phyloP scores from a whole-genome alignment of 2,797 vertebrate species.

The Paratrypauchen microcephalus region DNA sequence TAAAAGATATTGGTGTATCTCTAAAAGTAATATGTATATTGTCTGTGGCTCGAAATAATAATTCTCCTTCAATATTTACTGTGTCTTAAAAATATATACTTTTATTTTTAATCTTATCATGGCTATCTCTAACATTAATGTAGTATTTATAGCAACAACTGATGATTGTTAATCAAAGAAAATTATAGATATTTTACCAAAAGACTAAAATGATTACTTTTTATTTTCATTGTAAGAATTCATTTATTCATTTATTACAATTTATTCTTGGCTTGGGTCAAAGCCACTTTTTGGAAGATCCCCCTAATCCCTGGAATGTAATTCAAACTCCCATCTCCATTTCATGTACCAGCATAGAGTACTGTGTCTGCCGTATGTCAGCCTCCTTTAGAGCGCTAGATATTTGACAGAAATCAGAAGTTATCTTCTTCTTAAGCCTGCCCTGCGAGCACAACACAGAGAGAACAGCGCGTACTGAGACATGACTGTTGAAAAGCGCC shows the following conservation, averaged over 20 bases:
- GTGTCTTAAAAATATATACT: too few species aligned
- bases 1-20: neutral
- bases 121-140: too few species aligned
- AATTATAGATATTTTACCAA: neutral
- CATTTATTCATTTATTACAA: too few species aligned
- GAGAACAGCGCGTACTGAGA: conserved; percentile 21
- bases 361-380: neutral
- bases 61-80: neutral
- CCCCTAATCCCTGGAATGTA: conserved; percentile 62
- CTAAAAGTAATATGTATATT: neutral
- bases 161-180: too few species aligned
- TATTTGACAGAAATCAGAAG: conserved; percentile 51
- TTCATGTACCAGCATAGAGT: conserved; percentile 22
- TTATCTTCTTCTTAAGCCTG: conserved; percentile 38
- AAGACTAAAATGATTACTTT: conserved; percentile 11
- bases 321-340: conserved; percentile 7
- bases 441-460: conserved; percentile 19
- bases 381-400: conserved; percentile 39
- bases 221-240: conserved; percentile 40
- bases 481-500: conserved; percentile 35
- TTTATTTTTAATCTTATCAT: too few species aligned
- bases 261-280: conserved; percentile 58
- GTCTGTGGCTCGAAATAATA: neutral
- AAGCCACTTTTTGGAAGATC: conserved; percentile 53
- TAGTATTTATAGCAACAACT: too few species aligned